These are phyloP conservation scores for Zenarchopterus dispar DNA, from an alignment of 2,797 vertebrate genomes.

Conservation along the genomic window DNA sequence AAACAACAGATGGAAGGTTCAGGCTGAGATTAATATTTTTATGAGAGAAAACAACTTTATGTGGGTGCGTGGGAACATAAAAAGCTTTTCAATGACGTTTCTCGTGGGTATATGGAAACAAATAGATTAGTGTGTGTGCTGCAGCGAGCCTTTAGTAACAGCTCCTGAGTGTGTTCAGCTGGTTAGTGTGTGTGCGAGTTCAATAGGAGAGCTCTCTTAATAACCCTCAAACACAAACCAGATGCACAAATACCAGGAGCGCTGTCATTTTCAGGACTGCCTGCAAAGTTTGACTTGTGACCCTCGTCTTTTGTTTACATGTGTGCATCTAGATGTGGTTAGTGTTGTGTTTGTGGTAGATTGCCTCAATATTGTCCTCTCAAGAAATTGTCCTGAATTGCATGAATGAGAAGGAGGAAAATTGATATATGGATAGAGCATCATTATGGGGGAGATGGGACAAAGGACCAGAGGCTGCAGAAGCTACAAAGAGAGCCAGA, in stretches of 20 bases:
- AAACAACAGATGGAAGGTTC: too few relatives aligned
- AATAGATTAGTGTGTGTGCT: too few relatives aligned
- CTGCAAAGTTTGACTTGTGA: too few relatives aligned
- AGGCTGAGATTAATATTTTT: too few relatives aligned
- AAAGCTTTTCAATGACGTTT: neutral
- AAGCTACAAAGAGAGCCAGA: constrained; percentile 18
- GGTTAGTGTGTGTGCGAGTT: constrained; percentile 14
- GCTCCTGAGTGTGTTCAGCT: constrained; percentile 1
- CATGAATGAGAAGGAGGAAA: constrained; percentile 26
- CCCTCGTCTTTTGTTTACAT: too few relatives aligned
- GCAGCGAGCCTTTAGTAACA: constrained; percentile 8
- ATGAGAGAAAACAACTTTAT: too few relatives aligned
- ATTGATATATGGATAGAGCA: constrained; percentile 42
- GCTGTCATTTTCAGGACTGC: too few relatives aligned
- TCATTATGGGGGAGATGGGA: neutral
- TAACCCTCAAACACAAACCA: constrained; percentile 6
- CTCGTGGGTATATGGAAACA: too few relatives aligned
- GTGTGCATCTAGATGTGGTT: neutral
- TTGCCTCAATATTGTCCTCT: constrained; percentile 22
- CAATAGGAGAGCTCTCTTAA: constrained; percentile 38
- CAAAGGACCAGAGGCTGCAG: constrained; percentile 14
- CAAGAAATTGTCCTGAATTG: constrained; percentile 32
- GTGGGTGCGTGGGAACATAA: neutral
- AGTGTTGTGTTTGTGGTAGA: neutral
- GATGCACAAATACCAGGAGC: too few relatives aligned